Percentiles rank a stretch among this genome's conserved stretches.
These are phyloP conservation scores for Adelphocoris suturalis DNA, from an alignment of 2,888 invertebrate species.

Conservation along the genomic window DNA sequence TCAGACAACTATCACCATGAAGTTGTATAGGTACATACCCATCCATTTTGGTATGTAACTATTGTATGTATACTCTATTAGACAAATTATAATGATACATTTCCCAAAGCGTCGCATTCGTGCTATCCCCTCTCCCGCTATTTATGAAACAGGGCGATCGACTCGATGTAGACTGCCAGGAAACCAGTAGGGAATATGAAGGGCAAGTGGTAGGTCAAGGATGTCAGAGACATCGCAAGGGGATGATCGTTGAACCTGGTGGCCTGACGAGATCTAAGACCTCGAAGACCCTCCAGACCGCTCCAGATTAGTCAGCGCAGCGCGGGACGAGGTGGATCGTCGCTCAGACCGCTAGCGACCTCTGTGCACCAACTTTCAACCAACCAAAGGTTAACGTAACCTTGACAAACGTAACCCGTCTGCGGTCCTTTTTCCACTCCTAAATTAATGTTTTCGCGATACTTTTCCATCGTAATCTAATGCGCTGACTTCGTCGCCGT, in stretches of 20 bases:
- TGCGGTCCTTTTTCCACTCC: constrained; percentile 19
- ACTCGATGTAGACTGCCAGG: not conserved
- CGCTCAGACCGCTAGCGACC: constrained; percentile 38
- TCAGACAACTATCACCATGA: too few species aligned
- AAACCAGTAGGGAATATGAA: constrained; percentile 5
- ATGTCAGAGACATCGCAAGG: not conserved
- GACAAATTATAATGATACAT: too few species aligned
- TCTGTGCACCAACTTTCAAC: constrained; percentile 43
- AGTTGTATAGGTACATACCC: too few species aligned
- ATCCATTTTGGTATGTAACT: too few species aligned
- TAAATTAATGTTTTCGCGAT: not conserved
- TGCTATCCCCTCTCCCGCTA: too few species aligned
- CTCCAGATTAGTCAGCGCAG: constrained; percentile 48
- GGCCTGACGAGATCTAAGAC: not conserved
- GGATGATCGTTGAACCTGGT: not conserved
- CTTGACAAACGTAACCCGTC: constrained; percentile 66
- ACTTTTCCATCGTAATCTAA: not conserved
- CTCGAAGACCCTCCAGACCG: constrained; percentile 42
- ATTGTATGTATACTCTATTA: too few species aligned
- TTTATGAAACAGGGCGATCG: not conserved
- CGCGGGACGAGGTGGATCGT: not conserved
- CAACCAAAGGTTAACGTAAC: constrained; percentile 62
- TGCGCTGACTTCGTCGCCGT: not conserved
- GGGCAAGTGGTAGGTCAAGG: constrained; percentile 40
- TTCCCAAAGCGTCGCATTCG: too few species aligned